A percentile compares a stretch with the other conserved stretches of the same genome.
phyloP scores from a whole-genome alignment of 2,797 vertebrate genomes.

The Helicolenus hilgendorfi region DNA sequence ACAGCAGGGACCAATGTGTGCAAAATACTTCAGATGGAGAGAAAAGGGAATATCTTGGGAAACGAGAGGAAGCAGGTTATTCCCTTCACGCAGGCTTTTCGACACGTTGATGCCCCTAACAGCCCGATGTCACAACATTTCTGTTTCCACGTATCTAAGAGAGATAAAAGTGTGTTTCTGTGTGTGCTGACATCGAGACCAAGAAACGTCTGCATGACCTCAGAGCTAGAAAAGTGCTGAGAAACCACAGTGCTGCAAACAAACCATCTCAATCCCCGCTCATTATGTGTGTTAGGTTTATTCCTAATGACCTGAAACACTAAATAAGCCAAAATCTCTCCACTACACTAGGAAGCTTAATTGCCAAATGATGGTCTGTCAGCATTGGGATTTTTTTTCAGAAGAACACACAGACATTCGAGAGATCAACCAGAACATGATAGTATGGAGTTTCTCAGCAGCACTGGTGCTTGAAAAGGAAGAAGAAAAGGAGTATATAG shows the following conservation, averaged over 20 bases:
- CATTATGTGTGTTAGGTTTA: constrained; percentile 69
- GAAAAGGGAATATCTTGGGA: constrained; percentile 36
- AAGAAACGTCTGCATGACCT: constrained; percentile 36
- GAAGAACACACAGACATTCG: constrained; percentile 17
- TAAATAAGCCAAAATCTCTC: constrained; percentile 57
- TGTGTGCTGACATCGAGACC: background rate
- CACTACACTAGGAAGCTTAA: constrained; percentile 28
- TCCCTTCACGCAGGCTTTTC: constrained; percentile 40
- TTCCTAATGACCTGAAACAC: constrained; percentile 74
- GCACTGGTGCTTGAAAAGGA: background rate
- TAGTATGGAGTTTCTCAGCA: background rate
- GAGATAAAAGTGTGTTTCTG: constrained; percentile 11
- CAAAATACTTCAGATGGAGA: constrained; percentile 29
- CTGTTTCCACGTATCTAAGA: background rate
- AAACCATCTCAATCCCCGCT: constrained; percentile 54
- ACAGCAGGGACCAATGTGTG: constrained; percentile 48
- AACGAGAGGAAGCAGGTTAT: constrained; percentile 61
- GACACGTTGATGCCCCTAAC: constrained; percentile 9
- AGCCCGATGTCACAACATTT: constrained; percentile 17
- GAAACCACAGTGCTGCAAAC: constrained; percentile 53
- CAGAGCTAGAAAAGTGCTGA: constrained; percentile 17
- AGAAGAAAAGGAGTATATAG: background rate
- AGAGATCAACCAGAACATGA: background rate
- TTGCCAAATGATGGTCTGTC: constrained; percentile 67
- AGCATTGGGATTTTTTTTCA: background rate